Percentiles rank a stretch among this genome's conserved stretches.
Conservation (phyloP, 2,888 invertebrate species). For the Diadegma fenestrale region DNA sequence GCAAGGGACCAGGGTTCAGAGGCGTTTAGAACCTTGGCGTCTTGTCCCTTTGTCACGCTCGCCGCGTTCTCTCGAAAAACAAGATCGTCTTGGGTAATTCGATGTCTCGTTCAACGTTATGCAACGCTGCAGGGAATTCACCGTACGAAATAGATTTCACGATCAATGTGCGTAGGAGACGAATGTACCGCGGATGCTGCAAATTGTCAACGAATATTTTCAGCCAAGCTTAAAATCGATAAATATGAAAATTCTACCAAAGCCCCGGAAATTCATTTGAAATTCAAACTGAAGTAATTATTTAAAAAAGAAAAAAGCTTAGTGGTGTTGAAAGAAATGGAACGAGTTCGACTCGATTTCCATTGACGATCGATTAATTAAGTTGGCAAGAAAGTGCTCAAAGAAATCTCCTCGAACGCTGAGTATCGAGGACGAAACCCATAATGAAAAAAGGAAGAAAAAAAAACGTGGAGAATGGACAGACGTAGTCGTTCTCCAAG, state of each 20-base stretch:
- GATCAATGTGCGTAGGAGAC: not conserved
- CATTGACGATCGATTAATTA: slow-evolving; percentile 64
- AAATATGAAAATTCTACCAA: not conserved
- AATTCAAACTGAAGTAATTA: slow-evolving; percentile 5
- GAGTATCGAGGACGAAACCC: slow-evolving; percentile 35
- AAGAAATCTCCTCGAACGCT: slow-evolving; percentile 36
- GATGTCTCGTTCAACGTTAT: slow-evolving; percentile 27
- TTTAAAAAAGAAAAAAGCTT: slow-evolving; percentile 40
- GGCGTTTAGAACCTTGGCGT: slow-evolving; percentile 34
- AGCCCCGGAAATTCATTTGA: not conserved
- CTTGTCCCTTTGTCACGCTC: slow-evolving; percentile 53
- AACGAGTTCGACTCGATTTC: slow-evolving; percentile 52
- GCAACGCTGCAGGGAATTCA: slow-evolving; percentile 1
- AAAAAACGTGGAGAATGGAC: slow-evolving; percentile 39
- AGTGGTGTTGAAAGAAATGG: slow-evolving; percentile 29
- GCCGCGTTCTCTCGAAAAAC: slow-evolving; percentile 48
- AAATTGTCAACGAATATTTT: not conserved
- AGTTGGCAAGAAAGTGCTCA: slow-evolving; percentile 60
- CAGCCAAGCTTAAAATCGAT: not conserved
- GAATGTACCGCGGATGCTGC: not conserved
- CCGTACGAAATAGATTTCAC: not conserved
- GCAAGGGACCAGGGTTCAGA: slow-evolving; percentile 29
- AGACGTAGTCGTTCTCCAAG: slow-evolving; percentile 43
- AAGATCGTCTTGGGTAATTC: slow-evolving; percentile 36
- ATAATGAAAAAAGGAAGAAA: slow-evolving; percentile 35